Base-by-base conservation (phyloP, 2,888 invertebrate genomes). In the Phengaris alcon region DNA sequence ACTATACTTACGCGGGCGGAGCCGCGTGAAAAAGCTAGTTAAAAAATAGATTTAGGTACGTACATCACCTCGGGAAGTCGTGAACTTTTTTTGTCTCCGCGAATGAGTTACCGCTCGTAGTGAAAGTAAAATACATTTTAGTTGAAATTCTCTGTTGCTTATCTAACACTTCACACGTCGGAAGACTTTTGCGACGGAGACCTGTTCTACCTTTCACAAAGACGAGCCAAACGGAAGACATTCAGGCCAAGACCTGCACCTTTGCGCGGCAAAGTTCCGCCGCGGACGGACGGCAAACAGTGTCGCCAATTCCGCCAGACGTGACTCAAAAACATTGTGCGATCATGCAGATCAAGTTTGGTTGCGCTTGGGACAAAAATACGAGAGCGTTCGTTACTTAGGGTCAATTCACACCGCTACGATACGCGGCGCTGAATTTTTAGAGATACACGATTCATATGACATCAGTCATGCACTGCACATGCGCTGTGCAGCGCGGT, bases 111-210 rank as follows among this genome's bases (percentile, higher is more conserved):
- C 35, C 4, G 35, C 35, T 3, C 59, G 9, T 59, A n/a, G 8
- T n/a, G 22, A n/a, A 6, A 6, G 64, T 13, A 35, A 64, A 64
- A 64, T 35, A 64, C 64, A 44, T 64, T 64, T 35, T 35, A 35
- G 22, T 64, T 35, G 59, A 64, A 35, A 64, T 44, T 59, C 12
- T 15, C 35, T 35, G 64, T 64, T 64, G 64, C 44, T 64, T 64
- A 64, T 64, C 64, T 64, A 64, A 64, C 64, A 44, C 64, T 64
- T 64, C 64, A 64, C 64, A 64, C 64, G 64, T 64, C 64, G 44
- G 64, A 64, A 64, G 64, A 22, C 22, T 22, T 22, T 22, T 22
- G 22, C 22, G 22, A 44, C 44, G 64, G 13, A 64, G 35, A 64
- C 64, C 35, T 59, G 22, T 44, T 64, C 64, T 64, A 12, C 9